phyloP scores from a whole-genome alignment of 2,113 vertebrate genomes.

The Nothobranchius furzeri region DNA sequence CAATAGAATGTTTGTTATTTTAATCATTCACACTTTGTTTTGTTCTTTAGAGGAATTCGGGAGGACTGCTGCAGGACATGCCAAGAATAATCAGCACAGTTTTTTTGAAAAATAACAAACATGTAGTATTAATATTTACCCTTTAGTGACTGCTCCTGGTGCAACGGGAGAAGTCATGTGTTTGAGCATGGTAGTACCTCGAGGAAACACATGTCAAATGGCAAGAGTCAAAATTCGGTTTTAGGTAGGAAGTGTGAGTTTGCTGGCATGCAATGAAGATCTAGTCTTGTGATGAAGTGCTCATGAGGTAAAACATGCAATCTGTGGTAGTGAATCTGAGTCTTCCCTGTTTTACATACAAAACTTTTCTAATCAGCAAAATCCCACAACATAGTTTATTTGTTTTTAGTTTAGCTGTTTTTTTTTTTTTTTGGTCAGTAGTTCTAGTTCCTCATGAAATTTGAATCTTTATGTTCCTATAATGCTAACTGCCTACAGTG shows the following conservation, averaged over 20 bases:
- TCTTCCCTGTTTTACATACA: not conserved
- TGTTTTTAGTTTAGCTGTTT: no score
- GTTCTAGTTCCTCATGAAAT: no score
- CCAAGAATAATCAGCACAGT: no score
- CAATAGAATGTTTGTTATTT: not conserved
- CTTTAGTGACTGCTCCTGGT: not conserved
- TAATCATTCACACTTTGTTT: not conserved
- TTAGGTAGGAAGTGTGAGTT: conserved; percentile 40
- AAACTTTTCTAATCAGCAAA: not conserved
- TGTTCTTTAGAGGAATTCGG: not conserved
- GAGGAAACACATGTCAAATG: not conserved
- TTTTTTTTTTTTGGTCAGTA: no score
- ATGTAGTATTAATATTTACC: not conserved
- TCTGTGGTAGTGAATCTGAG: not conserved
- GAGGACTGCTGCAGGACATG: not conserved
- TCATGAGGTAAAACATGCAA: not conserved
- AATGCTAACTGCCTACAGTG: no score
- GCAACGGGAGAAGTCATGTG: conserved; percentile 8
- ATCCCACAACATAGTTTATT: no score
- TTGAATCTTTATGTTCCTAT: no score
- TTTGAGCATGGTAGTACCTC: not conserved
- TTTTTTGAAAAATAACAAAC: not conserved
- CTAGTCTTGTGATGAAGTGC: conserved; percentile 51
- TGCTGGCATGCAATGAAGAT: conserved; percentile 7
- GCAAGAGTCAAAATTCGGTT: not conserved